A percentile compares a stretch with the other conserved stretches of the same genome.
Evolutionary conservation across 2,888 invertebrate species (phyloP).

Genomic region (Coenonympha glycerion): DNA sequence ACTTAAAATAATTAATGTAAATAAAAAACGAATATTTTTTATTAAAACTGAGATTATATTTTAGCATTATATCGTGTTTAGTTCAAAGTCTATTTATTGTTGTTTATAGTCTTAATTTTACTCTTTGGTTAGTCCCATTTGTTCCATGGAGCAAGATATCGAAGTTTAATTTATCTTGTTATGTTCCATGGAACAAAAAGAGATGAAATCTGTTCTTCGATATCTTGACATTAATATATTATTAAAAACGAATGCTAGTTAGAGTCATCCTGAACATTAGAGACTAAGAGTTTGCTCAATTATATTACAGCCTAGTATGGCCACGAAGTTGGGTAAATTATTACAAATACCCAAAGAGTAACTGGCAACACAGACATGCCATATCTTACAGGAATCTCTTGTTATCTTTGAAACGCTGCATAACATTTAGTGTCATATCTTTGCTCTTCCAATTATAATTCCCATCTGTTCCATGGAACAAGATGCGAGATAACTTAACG

Average conservation of each 20-base stretch:
- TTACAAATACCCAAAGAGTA: conserved; percentile 63
- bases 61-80: too few relatives aligned
- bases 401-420: conserved; percentile 58
- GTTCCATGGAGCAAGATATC: too few relatives aligned
- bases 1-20: too few relatives aligned
- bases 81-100: too few relatives aligned
- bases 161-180: too few relatives aligned
- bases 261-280: conserved; percentile 88
- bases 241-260: conserved; percentile 79
- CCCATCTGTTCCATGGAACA: too few relatives aligned
- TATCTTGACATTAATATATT: conserved; percentile 90
- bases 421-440: conserved; percentile 60
- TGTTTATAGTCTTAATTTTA: too few relatives aligned
- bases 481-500: too few relatives aligned
- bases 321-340: conserved; percentile 81
- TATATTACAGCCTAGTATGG: conserved; percentile 85
- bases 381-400: conserved; percentile 58
- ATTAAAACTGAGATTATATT: too few relatives aligned
- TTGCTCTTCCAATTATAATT: conserved; percentile 64
- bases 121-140: too few relatives aligned
- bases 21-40: too few relatives aligned
- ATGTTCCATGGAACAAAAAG: too few relatives aligned
- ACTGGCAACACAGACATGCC: conserved; percentile 55
- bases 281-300: conserved; percentile 86
- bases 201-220: conserved; percentile 95